Evolutionary conservation across 2,797 vertebrate genomes (phyloP).

Genomic region (Chromis chromis): DNA sequence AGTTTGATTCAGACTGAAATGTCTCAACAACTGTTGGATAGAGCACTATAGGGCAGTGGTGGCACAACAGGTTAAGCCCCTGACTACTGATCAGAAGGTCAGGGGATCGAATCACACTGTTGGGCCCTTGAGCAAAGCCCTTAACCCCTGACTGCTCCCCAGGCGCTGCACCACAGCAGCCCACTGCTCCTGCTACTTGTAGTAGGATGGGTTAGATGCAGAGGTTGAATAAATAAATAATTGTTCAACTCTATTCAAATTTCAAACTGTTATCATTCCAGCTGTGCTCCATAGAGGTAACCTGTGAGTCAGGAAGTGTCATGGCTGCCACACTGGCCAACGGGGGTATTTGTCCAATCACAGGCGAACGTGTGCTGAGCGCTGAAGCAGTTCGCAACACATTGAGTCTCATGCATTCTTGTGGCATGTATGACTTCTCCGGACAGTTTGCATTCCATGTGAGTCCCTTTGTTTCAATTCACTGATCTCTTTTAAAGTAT

Average conservation of each 20-base stretch:
- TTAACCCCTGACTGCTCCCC: too few relatives aligned
- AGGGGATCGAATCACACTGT: too few relatives aligned
- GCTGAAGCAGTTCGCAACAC: slow-evolving; percentile 91
- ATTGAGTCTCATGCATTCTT: slow-evolving; percentile 93
- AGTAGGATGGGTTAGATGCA: too few relatives aligned
- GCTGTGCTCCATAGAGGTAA: slow-evolving; percentile 92
- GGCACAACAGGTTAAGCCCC: too few relatives aligned
- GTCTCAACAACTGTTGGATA: neutral
- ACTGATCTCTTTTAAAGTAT: neutral
- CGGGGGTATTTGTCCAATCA: slow-evolving; percentile 93
- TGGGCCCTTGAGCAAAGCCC: too few relatives aligned
- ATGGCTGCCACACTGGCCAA: slow-evolving; percentile 93
- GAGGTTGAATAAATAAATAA: too few relatives aligned
- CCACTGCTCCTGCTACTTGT: too few relatives aligned
- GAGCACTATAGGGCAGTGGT: too few relatives aligned
- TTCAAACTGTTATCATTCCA: slow-evolving; percentile 48
- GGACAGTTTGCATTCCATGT: slow-evolving; percentile 94
- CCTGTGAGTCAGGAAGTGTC: slow-evolving; percentile 91
- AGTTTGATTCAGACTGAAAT: neutral
- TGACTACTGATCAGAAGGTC: too few relatives aligned
- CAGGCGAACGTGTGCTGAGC: slow-evolving; percentile 89
- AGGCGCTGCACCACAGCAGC: too few relatives aligned
- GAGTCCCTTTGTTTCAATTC: slow-evolving; percentile 43
- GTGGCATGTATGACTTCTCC: slow-evolving; percentile 94
- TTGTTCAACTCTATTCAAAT: neutral